Evolutionary conservation across 2,113 vertebrate species (phyloP), one percentile per base, ranked within the genome.

Genomic region (Gulo gulo): DNA sequence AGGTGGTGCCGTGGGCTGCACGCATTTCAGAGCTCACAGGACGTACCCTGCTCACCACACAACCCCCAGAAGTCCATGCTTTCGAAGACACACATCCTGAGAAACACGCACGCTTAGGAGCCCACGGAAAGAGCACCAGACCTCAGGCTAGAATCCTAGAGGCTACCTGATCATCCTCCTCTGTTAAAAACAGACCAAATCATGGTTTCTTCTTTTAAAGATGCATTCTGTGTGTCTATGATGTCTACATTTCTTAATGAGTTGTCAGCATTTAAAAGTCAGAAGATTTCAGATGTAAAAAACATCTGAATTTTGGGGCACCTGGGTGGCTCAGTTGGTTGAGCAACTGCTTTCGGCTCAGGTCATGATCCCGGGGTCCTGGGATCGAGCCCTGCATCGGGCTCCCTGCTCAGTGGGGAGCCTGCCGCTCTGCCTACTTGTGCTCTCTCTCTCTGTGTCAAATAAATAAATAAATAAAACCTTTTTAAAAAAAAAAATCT

Each of bases 271-370:
- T 92, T 84, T 81, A 61, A 74, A 92, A 80, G 80, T 39, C 87
- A 88, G 39, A 92, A 13, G 26, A 63, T 80, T 85, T 95, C 71
- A 88, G 84, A 59, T 88, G 80, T 45, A 76, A 61, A 87, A 63
- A 74, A 84, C 78, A 34, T 55, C 7, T 12, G 88, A 42, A 55
- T 55, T 55, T 55, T 55, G 52, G 52, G 52, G 52, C 4, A 55
- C 52, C 52, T 55, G 52, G 52, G 52, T 55, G 52, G 52, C 16
- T 55, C 52, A 55, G 52, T 55, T 18, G 52, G 16, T 55, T 18
- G 6, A 55, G 52, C 52, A 55, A 18, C 52, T 55, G 52, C 52
- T 55, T 52, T 18, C 0, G 52, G 52, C 16, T 55, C 52, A 55
- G 52, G 52, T 55, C 52, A 55, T 55, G 5, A 55, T 55, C 52